Evolutionary conservation across 2,113 vertebrate species (phyloP).

Genomic region (Microcebus lehilahytsara): DNA sequence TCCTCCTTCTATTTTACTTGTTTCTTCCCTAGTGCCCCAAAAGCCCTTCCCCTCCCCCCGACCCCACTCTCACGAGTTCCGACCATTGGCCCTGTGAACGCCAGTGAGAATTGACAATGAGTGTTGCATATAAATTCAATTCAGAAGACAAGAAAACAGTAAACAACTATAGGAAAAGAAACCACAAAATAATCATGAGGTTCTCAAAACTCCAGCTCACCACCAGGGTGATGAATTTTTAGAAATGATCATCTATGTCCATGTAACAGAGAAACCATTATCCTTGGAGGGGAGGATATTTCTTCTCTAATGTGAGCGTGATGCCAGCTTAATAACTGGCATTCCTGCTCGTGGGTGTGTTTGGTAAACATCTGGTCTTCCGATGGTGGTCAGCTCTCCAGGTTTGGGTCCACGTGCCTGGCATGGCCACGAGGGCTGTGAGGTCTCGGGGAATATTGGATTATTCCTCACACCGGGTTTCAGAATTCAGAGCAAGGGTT

Average conservation of each 20-base stretch:
- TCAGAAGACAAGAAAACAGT: not conserved
- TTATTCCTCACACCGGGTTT: not conserved
- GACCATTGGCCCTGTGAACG: not conserved
- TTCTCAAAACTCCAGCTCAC: not conserved
- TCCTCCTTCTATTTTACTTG: not conserved
- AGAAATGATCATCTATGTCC: not conserved
- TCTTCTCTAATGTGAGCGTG: not conserved
- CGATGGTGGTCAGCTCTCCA: not conserved
- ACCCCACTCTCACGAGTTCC: not conserved
- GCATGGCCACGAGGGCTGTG: not conserved
- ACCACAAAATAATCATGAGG: not conserved
- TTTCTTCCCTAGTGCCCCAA: not conserved
- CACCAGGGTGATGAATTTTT: not conserved
- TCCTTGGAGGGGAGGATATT: too few species aligned
- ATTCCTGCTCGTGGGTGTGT: too few species aligned
- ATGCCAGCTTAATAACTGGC: not conserved
- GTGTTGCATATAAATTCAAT: not conserved
- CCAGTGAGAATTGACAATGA: not conserved
- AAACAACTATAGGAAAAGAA: not conserved
- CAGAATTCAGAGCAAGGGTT: not conserved
- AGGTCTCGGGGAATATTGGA: not conserved
- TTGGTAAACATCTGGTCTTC: not conserved
- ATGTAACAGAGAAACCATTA: not conserved
- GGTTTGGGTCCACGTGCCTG: not conserved
- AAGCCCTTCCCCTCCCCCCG: rapidly evolving